Conservation (phyloP, 2,797 vertebrate genomes). For the Cryptoblepharus egeriae region DNA sequence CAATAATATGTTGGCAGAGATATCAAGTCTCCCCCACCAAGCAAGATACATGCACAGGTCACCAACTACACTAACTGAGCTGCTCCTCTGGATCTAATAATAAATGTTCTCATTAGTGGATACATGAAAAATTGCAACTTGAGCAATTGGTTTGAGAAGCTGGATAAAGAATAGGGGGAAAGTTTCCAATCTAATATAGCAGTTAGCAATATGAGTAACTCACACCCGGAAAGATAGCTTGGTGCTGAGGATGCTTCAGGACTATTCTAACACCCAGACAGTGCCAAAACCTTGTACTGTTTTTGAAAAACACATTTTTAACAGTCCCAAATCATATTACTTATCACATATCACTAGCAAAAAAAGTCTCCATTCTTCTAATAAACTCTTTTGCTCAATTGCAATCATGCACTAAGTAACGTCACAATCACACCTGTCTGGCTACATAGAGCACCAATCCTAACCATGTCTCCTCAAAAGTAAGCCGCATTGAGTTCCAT, state of each 20-base stretch:
- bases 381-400: neutral
- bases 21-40: neutral
- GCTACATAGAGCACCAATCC: too few species aligned
- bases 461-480: too few species aligned
- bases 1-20: slow-evolving; percentile 7
- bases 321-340: neutral
- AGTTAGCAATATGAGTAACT: neutral
- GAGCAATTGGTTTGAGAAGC: neutral
- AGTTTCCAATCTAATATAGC: neutral
- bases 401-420: neutral
- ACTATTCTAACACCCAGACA: too few species aligned
- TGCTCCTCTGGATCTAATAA: slow-evolving; percentile 17
- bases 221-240: neutral
- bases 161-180: neutral
- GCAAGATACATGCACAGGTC: slow-evolving; percentile 3
- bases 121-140: slow-evolving; percentile 4
- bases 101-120: slow-evolving; percentile 35
- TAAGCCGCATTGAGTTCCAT: too few species aligned
- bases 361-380: neutral
- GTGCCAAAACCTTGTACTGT: neutral
- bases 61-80: neutral
- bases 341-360: neutral
- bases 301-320: too few species aligned
- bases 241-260: neutral
- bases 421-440: neutral